Evolutionary conservation across 1,140 invertebrate species (phyloP).

Genomic region (Hormaphis cornu): DNA sequence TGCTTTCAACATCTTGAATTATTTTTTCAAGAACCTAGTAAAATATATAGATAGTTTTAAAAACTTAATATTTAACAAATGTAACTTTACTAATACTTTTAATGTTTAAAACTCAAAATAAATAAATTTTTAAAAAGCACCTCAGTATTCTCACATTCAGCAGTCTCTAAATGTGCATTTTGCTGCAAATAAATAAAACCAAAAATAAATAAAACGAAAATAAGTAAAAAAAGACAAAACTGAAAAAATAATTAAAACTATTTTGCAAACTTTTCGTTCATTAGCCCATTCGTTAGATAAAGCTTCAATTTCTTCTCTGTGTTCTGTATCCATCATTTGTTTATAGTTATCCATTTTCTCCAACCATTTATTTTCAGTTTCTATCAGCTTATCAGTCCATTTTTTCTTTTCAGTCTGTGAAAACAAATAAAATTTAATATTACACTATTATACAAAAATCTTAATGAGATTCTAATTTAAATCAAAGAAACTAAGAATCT

Average conservation of each 20-base stretch:
- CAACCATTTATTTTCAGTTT: constrained; percentile 45
- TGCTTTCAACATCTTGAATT: constrained; percentile 19
- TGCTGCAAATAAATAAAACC: constrained; percentile 33
- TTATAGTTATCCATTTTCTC: constrained; percentile 43
- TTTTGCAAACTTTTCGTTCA: constrained; percentile 46
- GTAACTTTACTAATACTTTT: background rate
- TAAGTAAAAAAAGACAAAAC: background rate
- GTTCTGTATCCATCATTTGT: constrained; percentile 44
- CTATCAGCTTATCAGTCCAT: constrained; percentile 39
- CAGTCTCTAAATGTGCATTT: background rate
- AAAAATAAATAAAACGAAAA: background rate
- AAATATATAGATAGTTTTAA: background rate
- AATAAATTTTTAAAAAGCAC: background rate
- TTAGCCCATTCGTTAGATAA: constrained; percentile 49
- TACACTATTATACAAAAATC: background rate
- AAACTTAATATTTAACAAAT: background rate
- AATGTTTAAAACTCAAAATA: background rate
- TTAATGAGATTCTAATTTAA: no score
- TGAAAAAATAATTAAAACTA: background rate
- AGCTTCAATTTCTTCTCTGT: constrained; percentile 47
- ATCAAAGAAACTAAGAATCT: no score
- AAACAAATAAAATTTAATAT: background rate
- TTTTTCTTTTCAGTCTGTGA: constrained; percentile 18
- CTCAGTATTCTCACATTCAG: constrained; percentile 9
- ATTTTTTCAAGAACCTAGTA: constrained; percentile 20